Base-by-base conservation (phyloP, 2,113 vertebrate genomes). In the Cephalopterus ornatus region DNA sequence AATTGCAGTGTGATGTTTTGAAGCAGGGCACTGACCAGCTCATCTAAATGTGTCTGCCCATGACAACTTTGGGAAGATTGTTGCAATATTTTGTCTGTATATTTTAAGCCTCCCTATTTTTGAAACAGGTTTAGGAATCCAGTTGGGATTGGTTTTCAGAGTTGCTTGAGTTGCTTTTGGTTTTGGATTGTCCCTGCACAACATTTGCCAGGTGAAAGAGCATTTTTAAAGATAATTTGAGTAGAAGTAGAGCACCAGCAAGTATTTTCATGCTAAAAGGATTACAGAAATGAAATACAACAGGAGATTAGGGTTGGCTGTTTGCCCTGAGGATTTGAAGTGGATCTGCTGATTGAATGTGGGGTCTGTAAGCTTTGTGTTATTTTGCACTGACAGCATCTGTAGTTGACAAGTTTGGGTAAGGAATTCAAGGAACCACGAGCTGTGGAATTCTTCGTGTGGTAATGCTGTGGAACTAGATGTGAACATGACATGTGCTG, bases 221-320 rank as follows among this genome's bases (percentile, higher is more conserved):
- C 46, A 21, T 88, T 86, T 96, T 76, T 26, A 74, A 78, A 88
- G 56, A 77, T 41, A 79, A 85, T 77, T 77, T 74, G 39, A 86
- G 58, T 11, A 20, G 66, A 67, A 86, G 53, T 76, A 32, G 32
- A 65, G 77, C 49, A 75, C 81, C 22, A 83, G 82, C 82, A 94
- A 85, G 90, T 80, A 77, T 92, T 77, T 92, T 88, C 75, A 71
- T 46, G 85, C 71, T 94, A 82, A 85, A 93, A 92, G 65, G 67
- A 88, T 92, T 95, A 79, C 1, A 92, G 94, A 95, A 85, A 76
- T 94, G 74, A 94, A 93, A 92, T 85, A 66, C 71, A 94, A 58
- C 53, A 9, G 28, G 50, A 88, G 67, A 80, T 90, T 58, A 88
- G 78, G 21, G 72, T 3, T 96, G 79, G 88, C 82, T 94, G 8